Evolutionary conservation across 2,888 invertebrate species (phyloP).

Genomic region (Aphodius sticticus): DNA sequence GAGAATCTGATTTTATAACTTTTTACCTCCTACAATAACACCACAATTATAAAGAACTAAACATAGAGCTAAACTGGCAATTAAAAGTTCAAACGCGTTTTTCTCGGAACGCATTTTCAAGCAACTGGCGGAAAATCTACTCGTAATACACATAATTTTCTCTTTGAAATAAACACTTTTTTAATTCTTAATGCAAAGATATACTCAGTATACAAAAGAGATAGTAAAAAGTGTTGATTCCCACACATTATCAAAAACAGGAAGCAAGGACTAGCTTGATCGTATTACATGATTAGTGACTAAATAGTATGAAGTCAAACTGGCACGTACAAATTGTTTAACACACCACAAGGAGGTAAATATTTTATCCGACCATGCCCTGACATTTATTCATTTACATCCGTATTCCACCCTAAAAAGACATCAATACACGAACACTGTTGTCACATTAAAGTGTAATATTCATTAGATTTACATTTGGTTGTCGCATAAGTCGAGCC

Average conservation of each 20-base stretch:
- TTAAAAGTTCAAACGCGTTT: background rate
- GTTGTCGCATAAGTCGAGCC: background rate
- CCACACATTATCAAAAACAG: too few relatives aligned
- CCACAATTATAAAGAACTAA: background rate
- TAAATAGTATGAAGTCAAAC: too few relatives aligned
- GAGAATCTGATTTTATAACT: background rate
- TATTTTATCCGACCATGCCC: background rate
- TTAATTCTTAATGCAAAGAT: too few relatives aligned
- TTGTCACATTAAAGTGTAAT: background rate
- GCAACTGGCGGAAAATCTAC: background rate
- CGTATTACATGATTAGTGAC: too few relatives aligned
- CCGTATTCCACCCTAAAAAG: background rate
- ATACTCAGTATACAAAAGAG: too few relatives aligned
- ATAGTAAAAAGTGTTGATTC: too few relatives aligned
- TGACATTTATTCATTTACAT: background rate
- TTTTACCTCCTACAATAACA: background rate
- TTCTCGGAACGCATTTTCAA: background rate
- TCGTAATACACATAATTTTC: background rate
- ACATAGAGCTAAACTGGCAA: background rate
- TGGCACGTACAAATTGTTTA: too few relatives aligned
- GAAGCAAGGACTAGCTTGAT: too few relatives aligned
- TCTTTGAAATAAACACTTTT: too few relatives aligned
- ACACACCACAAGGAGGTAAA: background rate
- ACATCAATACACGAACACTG: background rate
- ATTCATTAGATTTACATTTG: constrained; percentile 4